phyloP scores from a whole-genome alignment of 2,113 vertebrate species.

The Scomber colias region DNA sequence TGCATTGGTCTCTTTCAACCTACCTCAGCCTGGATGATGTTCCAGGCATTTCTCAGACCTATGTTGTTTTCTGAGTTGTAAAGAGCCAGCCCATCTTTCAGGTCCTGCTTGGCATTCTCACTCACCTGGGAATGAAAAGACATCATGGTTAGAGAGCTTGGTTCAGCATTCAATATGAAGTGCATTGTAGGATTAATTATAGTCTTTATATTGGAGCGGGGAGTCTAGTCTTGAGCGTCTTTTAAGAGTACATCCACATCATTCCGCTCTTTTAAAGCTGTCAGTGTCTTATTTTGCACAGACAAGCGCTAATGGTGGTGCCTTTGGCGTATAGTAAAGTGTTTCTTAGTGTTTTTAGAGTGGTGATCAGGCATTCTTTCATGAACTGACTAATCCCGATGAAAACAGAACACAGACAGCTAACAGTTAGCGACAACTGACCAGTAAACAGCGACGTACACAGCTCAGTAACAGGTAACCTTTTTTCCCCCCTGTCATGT shows the following conservation, averaged over 20 bases:
- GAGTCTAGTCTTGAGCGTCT: background rate
- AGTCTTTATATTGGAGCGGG: background rate
- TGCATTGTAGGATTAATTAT: background rate
- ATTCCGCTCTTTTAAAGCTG: constrained; percentile 22
- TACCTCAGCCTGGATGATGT: constrained; percentile 99
- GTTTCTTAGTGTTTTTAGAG: constrained; percentile 1
- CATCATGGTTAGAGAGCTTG: constrained; percentile 25
- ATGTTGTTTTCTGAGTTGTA: constrained; percentile 97
- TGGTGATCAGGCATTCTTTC: background rate
- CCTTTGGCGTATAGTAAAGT: background rate
- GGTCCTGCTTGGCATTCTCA: constrained; percentile 94
- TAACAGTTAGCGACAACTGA: background rate
- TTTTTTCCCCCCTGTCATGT: background rate
- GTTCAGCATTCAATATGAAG: background rate
- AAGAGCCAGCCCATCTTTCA: constrained; percentile 94
- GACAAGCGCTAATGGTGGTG: background rate
- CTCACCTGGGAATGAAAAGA: constrained; percentile 87
- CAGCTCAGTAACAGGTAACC: constrained; percentile 4
- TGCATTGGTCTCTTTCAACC: background rate
- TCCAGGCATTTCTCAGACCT: constrained; percentile 97
- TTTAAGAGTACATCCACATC: background rate
- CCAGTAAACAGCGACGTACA: background rate
- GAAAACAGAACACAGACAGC: background rate
- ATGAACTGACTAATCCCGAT: constrained; percentile 2
- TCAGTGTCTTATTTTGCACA: background rate